phyloP scores from a whole-genome alignment of 1,140 invertebrate genomes.

The Formica exsecta region DNA sequence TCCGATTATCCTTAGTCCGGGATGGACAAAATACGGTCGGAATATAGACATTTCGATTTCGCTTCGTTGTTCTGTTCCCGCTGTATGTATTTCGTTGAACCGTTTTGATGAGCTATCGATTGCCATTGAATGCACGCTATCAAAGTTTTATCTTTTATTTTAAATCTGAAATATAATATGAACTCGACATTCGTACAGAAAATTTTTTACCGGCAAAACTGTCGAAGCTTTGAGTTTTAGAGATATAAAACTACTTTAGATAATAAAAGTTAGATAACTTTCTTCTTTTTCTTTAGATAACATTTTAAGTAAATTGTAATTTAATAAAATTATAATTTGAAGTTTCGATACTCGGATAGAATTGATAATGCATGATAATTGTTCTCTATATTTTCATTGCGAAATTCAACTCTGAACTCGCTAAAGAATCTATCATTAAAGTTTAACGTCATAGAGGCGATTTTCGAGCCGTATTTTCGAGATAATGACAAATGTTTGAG shows the following conservation, averaged over 20 bases:
- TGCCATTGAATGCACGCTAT: not conserved
- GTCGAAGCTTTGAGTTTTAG: not conserved
- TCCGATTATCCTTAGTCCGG: not conserved
- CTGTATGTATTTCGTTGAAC: constrained; percentile 18
- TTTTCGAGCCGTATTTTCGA: not conserved
- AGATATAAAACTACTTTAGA: not conserved
- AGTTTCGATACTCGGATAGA: not conserved
- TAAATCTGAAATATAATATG: not conserved
- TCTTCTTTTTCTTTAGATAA: not conserved
- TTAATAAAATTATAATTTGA: not conserved
- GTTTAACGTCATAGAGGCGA: not conserved
- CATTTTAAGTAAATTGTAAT: not conserved
- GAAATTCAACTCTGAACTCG: not conserved
- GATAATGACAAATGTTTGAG: not conserved
- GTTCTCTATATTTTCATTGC: not conserved
- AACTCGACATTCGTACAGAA: not conserved
- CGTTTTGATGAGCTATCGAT: constrained; percentile 16
- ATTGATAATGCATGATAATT: not conserved
- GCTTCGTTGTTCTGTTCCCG: not conserved
- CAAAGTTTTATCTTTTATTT: not conserved
- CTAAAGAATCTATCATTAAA: not conserved
- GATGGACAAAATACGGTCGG: constrained; percentile 26
- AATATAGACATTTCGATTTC: constrained; percentile 36
- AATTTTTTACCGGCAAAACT: not conserved
- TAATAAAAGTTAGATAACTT: not conserved